Base-by-base conservation (phyloP, 2,888 invertebrate genomes). In the Pelosia muscerda region DNA sequence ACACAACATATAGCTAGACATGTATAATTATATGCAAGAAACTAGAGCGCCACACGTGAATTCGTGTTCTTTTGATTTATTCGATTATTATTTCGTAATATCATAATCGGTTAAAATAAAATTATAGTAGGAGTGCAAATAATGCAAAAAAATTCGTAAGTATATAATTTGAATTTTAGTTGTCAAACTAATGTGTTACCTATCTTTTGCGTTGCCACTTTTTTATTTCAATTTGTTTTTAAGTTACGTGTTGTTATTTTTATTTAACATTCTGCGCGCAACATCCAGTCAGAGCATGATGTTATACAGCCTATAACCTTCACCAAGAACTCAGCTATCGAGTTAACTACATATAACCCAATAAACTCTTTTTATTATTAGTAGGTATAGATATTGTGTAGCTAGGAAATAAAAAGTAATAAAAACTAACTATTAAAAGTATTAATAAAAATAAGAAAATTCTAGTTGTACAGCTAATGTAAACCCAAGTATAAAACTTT, bases 41-140 rank as follows among this genome's bases (percentile, higher is more conserved):
- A 42, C 10, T 31, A 31, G 42, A 34, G 10, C 23, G 25, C 23
- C 49, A 53, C 26, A 23, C 65, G 53, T 63, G 25, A 55, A 55
- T 55, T 49, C 49, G 49, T 49, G 49, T 49, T 15, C 55, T 55
- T 55, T 55, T 55, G 26, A 55, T 55, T 13, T 25, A 55, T 15
- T 23, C 25, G 8, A n/a, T n/a, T n/a, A 19, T 49, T n/a, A 8
- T 49, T 49, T 49, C n/a, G n/a, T 5, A 49, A 49, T n/a, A 49
- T n/a, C 6, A 9, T 49, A 49, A 49, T 42, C 6, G 38, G 19
- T 8, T 9, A n/a, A n/a, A 49, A 49, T 2, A 49, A 5, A n/a
- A 9, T 49, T 3, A n/a, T 19, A n/a, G 19, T 19, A n/a, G n/a
- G 19, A 19, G 6, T 15, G 38, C 15, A 38, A 42, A 42, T 42